Base-by-base conservation (phyloP, 2,113 vertebrate genomes). In the Thalassoma bifasciatum region DNA sequence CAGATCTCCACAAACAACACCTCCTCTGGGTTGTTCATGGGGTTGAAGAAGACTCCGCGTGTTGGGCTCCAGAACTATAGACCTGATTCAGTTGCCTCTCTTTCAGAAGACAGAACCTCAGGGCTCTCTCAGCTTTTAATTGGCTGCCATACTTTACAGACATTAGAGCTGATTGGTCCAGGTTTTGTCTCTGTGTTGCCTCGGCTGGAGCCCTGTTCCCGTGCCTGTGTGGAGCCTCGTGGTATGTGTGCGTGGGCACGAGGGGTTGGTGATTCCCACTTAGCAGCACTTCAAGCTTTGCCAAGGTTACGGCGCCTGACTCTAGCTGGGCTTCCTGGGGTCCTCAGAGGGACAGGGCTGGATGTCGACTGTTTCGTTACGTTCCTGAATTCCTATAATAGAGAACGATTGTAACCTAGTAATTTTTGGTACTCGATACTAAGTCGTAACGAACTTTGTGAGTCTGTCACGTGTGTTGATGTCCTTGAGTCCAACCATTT, bases 121-220 rank as follows among this genome's bases (percentile, higher is more conserved):
- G 95, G 95, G 1, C 95, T 99, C 71, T 91, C 92, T 84, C 92
- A 88, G 12, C 91, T 99, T 49, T 82, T 96, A 63, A 92, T 93
- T 57, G 95, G 82, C 42, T 94, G 95, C 49, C 89, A 92, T 0
- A 91, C 92, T 58, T 86, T 99, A 86, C 94, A 96, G 62, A 94
- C 93, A 46, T 90, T 99, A 10, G 98, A 99, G 89, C 61, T 99
- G 58, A 97, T 97, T 0, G 97, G 97, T 12, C 96, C 96, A 11
- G 98, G 94, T 53, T 99, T 99, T 58, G 94, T 95, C 23, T 99
- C 98, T 0, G 94, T 94, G 19, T 94, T 99, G 93, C 98, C 98
- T 0, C 95, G 97, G 42, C 96, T 98, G 0, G 97, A 99, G 91
- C 95, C 97, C 0, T 97, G 96, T 26, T 94, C 96, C 56, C 94